Conservation (phyloP, 2,888 invertebrate species). For the Hipparchia sbordonii region DNA sequence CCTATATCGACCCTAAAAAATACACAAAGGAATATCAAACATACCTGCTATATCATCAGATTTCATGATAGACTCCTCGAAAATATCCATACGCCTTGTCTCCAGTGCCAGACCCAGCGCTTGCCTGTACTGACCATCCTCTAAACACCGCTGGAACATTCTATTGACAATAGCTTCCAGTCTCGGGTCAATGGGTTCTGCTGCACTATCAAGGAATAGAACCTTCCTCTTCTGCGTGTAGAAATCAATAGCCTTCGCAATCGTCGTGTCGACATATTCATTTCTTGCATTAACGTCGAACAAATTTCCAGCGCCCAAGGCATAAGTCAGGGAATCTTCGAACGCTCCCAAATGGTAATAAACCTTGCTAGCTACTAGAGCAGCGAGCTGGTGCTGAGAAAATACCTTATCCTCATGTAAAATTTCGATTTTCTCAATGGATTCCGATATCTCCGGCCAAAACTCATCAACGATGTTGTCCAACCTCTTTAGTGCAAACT, state of each 20-base stretch:
- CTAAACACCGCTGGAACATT: slow-evolving; percentile 98
- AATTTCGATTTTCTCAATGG: slow-evolving; percentile 98
- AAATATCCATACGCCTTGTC: slow-evolving; percentile 98
- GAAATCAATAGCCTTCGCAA: slow-evolving; percentile 98
- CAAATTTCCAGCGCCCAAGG: slow-evolving; percentile 96
- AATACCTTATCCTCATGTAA: slow-evolving; percentile 96
- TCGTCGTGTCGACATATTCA: slow-evolving; percentile 98
- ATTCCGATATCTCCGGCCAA: slow-evolving; percentile 99
- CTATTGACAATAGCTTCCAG: slow-evolving; percentile 97
- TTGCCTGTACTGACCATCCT: slow-evolving; percentile 97
- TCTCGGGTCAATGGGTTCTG: slow-evolving; percentile 89
- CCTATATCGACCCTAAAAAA: no score
- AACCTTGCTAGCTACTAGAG: slow-evolving; percentile 98
- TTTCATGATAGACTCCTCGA: slow-evolving; percentile 94
- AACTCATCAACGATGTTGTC: slow-evolving; percentile 98
- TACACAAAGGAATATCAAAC: not conserved
- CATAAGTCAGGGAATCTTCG: slow-evolving; percentile 98
- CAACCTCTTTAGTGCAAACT: slow-evolving; percentile 95
- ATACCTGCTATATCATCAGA: slow-evolving; percentile 92
- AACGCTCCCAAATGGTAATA: slow-evolving; percentile 99
- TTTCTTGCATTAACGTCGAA: slow-evolving; percentile 97
- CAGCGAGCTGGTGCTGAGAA: slow-evolving; percentile 95
- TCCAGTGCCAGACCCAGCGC: slow-evolving; percentile 98
- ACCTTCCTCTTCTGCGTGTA: slow-evolving; percentile 94
- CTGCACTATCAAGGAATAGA: slow-evolving; percentile 86